Evolutionary conservation across 2,113 vertebrate genomes (phyloP), one percentile per base, ranked within the genome.

Genomic region (Oriolus oriolus): DNA sequence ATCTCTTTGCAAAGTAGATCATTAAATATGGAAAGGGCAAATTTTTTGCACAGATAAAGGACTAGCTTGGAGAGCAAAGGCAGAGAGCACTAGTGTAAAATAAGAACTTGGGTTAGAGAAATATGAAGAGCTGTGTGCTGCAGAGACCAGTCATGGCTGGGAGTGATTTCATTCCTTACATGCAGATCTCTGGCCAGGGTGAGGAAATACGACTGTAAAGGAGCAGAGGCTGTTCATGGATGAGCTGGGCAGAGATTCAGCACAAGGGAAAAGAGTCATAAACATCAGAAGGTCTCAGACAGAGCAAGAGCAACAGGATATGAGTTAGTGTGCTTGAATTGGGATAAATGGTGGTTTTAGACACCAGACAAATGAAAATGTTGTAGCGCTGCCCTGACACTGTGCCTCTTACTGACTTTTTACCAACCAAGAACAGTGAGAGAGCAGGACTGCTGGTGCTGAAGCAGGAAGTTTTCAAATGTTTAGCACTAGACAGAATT

Each of bases 151-250:
- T 93, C 89, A 92, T 13, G 57, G 31, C 88, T 96, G 86, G 93
- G 92, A 96, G 92, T 78, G 94, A 84, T 86, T 93, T 94, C 89
- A 92, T 94, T 97, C 93, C 86, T 93, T 2, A 0, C 74, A 50
- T 81, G 59, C 89, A 45, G 17, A 10, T 93, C 73, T 76, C 93
- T n/a, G 65, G 64, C 80, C 92, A 80, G 86, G 54, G 75, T 2
- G 13, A 63, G 65, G 88, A 87, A 93, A 57, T 61, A 21, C 0
- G 54, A 30, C 80, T 90, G 45, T 39, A 49, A 94, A 83, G 86
- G 80, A 89, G 76, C 37, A 76, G 88, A 89, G 35, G 49, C 86
- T 73, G 69, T 8, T 87, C 54, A 57, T 95, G 89, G 96, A 82
- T 87, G n/a, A 84, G 41, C 73, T 95, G 90, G 89, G 88, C 86